Percentiles rank a stretch among this genome's conserved stretches.
These are phyloP conservation scores for Globia sparganii DNA, from an alignment of 2,888 invertebrate genomes.

Conservation along the genomic window DNA sequence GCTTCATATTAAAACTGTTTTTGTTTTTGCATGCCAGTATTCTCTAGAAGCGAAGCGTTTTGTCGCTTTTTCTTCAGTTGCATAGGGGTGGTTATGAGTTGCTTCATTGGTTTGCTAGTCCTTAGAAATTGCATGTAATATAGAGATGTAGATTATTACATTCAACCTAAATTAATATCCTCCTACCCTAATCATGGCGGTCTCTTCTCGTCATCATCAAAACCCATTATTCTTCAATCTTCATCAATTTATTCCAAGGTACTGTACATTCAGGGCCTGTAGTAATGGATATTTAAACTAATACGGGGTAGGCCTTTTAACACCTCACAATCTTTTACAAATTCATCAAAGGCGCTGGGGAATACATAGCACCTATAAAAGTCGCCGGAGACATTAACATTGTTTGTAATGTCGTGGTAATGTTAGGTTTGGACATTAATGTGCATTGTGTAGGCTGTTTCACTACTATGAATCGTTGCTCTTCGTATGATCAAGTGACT, in stretches of 20 bases:
- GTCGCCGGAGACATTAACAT: constrained; percentile 8
- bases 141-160: background rate
- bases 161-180: constrained; percentile 1
- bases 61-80: background rate
- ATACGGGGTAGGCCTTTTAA: constrained; percentile 16
- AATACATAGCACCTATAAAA: constrained; percentile 52
- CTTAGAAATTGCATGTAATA: background rate
- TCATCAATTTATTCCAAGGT: background rate
- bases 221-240: background rate
- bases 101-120: background rate
- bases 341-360: constrained; percentile 8
- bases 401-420: background rate
- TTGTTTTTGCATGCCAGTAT: background rate
- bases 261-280: constrained; percentile 24
- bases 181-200: background rate
- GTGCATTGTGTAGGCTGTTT: background rate
- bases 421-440: constrained; percentile 2
- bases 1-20: background rate
- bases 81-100: background rate
- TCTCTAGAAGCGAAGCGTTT: no score
- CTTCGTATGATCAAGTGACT: background rate
- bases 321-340: constrained; percentile 8
- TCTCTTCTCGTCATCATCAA: background rate
- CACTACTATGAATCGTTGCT: constrained; percentile 8
- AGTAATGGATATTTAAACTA: constrained; percentile 39